phyloP scores from a whole-genome alignment of 2,888 invertebrate genomes.

The Mythimna ferrago region DNA sequence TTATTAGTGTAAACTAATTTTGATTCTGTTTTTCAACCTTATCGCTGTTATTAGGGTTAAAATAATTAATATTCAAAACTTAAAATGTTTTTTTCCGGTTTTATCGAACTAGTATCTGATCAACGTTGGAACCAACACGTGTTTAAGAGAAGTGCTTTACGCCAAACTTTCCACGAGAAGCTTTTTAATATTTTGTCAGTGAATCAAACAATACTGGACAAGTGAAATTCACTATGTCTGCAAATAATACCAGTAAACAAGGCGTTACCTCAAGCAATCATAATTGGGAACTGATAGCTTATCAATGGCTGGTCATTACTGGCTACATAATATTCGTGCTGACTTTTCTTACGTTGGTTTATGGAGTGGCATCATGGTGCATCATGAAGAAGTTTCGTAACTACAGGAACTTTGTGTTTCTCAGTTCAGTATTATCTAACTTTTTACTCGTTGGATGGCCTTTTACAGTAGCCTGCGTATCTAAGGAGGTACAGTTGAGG shows the following conservation, averaged over 20 bases:
- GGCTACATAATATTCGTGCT: background rate
- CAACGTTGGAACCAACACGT: background rate
- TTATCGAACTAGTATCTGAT: background rate
- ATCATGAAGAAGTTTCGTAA: background rate
- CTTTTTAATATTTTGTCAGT: background rate
- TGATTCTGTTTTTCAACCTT: background rate
- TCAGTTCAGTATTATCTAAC: background rate
- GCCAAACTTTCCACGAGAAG: background rate
- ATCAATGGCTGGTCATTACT: background rate
- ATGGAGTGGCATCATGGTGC: conserved; percentile 2
- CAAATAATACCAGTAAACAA: background rate
- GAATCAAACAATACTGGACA: background rate
- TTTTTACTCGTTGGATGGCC: background rate
- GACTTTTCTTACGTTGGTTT: background rate
- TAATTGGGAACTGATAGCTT: background rate
- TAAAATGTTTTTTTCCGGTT: background rate
- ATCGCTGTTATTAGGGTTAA: background rate
- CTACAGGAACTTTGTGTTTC: conserved; percentile 3
- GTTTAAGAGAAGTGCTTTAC: background rate
- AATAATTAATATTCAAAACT: background rate
- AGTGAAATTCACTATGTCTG: background rate
- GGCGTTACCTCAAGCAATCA: background rate
- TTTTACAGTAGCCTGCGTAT: background rate
- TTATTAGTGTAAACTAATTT: too few species aligned
- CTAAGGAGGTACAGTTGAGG: background rate